Conservation (phyloP, 2,113 vertebrate species). For the Microcebus murinus region DNA sequence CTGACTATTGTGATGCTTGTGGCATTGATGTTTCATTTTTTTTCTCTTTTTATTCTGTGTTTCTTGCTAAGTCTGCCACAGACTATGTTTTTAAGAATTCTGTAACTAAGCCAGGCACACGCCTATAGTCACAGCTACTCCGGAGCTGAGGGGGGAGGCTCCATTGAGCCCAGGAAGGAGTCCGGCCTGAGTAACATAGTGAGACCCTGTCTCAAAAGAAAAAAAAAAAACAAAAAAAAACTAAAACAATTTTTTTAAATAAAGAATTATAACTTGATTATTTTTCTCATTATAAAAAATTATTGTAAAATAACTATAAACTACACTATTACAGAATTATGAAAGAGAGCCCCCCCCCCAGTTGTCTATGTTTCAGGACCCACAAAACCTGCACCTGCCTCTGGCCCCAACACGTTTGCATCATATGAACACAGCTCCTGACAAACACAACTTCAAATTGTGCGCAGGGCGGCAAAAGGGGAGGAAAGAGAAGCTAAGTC, state of each 20-base stretch:
- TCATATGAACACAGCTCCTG: background rate
- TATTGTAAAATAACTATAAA: background rate
- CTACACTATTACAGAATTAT: background rate
- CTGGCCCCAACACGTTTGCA: too few relatives aligned
- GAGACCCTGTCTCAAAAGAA: background rate
- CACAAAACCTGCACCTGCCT: background rate
- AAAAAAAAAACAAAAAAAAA: background rate
- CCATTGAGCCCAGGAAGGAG: too few relatives aligned
- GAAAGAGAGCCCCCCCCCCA: background rate
- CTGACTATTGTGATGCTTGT: background rate
- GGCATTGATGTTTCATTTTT: background rate
- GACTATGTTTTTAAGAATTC: too few relatives aligned
- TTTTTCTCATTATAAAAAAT: background rate
- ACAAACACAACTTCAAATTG: background rate
- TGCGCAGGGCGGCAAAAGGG: background rate
- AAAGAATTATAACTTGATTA: background rate
- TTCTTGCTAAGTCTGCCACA: too few relatives aligned
- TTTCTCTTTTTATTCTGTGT: too few relatives aligned
- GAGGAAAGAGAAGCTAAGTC: too few relatives aligned
- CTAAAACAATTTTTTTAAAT: too few relatives aligned
- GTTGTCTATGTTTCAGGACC: background rate
- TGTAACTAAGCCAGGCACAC: too few relatives aligned
- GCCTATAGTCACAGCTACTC: background rate
- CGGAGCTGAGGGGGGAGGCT: too few relatives aligned
- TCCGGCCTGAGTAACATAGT: too few relatives aligned